Evolutionary conservation across 2,888 invertebrate genomes (phyloP).

Genomic region (Himalopsyche japonica): DNA sequence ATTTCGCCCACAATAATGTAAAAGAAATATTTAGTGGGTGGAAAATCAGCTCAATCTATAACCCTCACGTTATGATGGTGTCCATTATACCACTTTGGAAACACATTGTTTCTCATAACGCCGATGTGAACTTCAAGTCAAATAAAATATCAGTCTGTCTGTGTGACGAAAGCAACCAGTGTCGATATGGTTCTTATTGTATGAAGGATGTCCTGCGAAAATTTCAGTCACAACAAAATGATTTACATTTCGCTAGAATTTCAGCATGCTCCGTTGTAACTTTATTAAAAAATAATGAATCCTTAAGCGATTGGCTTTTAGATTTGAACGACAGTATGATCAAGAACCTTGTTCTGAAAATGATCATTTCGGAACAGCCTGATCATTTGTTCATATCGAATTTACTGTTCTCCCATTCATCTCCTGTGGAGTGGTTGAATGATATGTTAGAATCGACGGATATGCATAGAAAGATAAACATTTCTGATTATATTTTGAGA

Average conservation of each 20-base stretch:
- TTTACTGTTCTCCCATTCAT: constrained; percentile 31
- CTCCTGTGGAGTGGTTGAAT: constrained; percentile 27
- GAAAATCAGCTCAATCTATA: constrained; percentile 33
- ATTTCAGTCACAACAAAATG: constrained; percentile 36
- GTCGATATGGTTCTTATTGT: constrained; percentile 27
- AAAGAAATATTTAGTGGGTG: constrained; percentile 33
- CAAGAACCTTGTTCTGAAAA: constrained; percentile 28
- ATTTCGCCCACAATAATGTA: constrained; percentile 30
- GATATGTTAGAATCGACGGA: constrained; percentile 17
- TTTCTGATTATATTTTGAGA: constrained; percentile 33
- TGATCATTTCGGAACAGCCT: constrained; percentile 24
- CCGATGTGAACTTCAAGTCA: background rate
- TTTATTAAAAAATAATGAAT: constrained; percentile 5
- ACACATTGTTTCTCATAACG: constrained; percentile 21
- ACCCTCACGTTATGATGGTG: constrained; percentile 32
- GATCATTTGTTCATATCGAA: constrained; percentile 35
- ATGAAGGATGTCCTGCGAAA: constrained; percentile 16
- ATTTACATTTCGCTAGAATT: constrained; percentile 35
- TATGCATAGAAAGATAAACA: constrained; percentile 25
- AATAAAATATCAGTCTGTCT: constrained; percentile 17
- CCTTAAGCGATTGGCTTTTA: constrained; percentile 23
- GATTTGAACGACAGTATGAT: constrained; percentile 27
- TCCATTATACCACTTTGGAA: constrained; percentile 34
- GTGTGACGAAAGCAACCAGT: constrained; percentile 12
- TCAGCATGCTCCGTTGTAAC: constrained; percentile 13